Base-by-base conservation (phyloP, 2,797 vertebrate species). In the Tauraco hartlaubi region DNA sequence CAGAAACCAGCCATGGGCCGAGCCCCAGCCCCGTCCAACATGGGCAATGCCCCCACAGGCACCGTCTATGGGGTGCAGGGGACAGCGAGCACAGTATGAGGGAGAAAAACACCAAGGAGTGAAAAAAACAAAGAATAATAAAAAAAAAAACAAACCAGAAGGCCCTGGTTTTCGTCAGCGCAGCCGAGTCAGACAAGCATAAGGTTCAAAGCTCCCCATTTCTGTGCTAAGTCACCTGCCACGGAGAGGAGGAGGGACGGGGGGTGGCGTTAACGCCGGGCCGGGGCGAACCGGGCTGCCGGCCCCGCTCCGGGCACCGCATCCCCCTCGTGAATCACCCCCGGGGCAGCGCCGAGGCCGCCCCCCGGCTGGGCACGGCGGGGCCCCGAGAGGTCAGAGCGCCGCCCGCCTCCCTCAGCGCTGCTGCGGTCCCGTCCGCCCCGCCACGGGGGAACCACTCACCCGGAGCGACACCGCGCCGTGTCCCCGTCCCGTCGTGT, bases 31-130 rank as follows among this genome's bases (percentile, higher is more conserved):
- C 58, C 0, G 3, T 2, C 28, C 55, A 4, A 11, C 14, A 5
- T 33, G 5, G 46, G 35, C 49, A 12, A 3, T 9, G 43, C 8
- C 25, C 15, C 18, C 14, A 0, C 1, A 5, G 31, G 43, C 66
- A 12, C 22, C 6, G 1, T 3, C 4, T 15, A 6, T 1, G 4
- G 41, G 11, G 51, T 1, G 0, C 20, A 21, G 1, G 21, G 10
- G n/a, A 3, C 15, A 5, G 13, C 2, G 0, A 44, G 51, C 28
- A 12, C 41, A 9, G 39, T 2, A 3, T 0, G 3, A 21, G 28
- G n/a, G 9, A 49, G 13, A 15, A 39, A 61, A 44, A 1, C 61
- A 37, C 6, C 7, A 8, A 4, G n/a, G n/a, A 59, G 22, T 14
- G 39, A n/a, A 51, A n/a, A 21, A 26, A 5, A 18, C 17, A 31